Conservation (phyloP, 2,888 invertebrate genomes). For the Lasioglossum figueresi region DNA sequence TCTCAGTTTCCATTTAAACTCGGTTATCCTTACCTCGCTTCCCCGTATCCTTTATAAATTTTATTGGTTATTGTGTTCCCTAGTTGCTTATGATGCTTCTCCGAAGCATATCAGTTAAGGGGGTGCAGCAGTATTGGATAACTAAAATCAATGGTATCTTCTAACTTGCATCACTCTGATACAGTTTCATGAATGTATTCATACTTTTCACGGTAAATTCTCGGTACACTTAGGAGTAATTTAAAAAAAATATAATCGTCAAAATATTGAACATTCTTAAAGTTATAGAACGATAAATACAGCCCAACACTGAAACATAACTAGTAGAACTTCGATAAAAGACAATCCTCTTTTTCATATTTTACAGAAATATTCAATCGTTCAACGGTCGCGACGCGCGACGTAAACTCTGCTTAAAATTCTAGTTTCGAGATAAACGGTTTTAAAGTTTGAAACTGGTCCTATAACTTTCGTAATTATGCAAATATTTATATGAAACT, state of each 20-base stretch:
- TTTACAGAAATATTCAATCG: not conserved
- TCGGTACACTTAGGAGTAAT: not conserved
- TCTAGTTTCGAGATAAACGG: not conserved
- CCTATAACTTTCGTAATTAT: not conserved
- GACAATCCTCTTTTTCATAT: not conserved
- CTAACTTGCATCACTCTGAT: not conserved
- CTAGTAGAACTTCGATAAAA: not conserved
- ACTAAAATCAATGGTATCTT: not conserved
- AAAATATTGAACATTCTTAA: not conserved
- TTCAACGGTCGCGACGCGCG: not conserved
- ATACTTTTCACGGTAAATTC: not conserved
- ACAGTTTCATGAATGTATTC: not conserved
- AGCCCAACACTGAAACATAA: not conserved
- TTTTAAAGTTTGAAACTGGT: too few relatives aligned
- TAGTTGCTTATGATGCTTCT: not conserved
- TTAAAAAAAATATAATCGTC: not conserved
- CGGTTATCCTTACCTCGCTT: constrained; percentile 4
- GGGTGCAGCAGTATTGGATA: not conserved
- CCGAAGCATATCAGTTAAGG: not conserved
- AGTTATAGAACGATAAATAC: not conserved
- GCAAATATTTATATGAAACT: not conserved
- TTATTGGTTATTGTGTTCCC: not conserved
- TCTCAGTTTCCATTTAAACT: constrained; percentile 9
- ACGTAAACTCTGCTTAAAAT: not conserved
- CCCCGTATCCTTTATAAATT: not conserved